Evolutionary conservation across 1,140 invertebrate species (phyloP), one percentile per base, ranked within the genome.

Genomic region (Penaeus chinensis): DNA sequence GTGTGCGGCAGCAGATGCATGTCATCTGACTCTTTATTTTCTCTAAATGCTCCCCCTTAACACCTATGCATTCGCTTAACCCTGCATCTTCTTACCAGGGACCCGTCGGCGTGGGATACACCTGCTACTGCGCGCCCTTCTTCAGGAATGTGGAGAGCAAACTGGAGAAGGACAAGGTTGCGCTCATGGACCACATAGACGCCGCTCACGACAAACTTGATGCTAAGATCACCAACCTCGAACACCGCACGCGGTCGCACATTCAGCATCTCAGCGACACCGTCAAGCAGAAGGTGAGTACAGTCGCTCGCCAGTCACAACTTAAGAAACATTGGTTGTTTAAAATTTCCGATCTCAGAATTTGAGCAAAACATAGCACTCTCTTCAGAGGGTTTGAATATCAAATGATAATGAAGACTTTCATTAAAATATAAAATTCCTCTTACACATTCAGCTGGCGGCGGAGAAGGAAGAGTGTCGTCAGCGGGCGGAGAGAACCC

Each of bases 131-230:
- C 91, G 95, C 92, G n/a, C 96, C 96, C 8, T 95, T 97, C 91
- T 96, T 98, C 91, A 94, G 96, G 88, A 96, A 97, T 87, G 95
- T 98, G 91, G 97, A 98, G 92, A 95, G 96, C 77, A 95, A 96
- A 89, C 91, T 98, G 20, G 96, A 97, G 90, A 94, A 95, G 89
- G 96, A 97, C 91, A 96, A 97, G 87, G 95, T 96, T 84, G 96
- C 97, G 90, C 91, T 98, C 5, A 96, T 97, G 91, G 95, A 96
- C 24, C 95, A 96, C 89, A 96, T 98, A 18, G 95, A 96, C 91
- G 94, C 95, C 88, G 96, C 96, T 7, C 96, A 97, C 90, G 95
- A 96, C 85, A 94, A 95, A 84, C 92, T 98, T 60, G 95, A 97
- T 77, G 94, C 96, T 65, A 95, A 96, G 90, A 96, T 98, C 3